These are phyloP conservation scores for Keiferia lycopersicella DNA, from an alignment of 2,888 invertebrate species.

Conservation along the genomic window DNA sequence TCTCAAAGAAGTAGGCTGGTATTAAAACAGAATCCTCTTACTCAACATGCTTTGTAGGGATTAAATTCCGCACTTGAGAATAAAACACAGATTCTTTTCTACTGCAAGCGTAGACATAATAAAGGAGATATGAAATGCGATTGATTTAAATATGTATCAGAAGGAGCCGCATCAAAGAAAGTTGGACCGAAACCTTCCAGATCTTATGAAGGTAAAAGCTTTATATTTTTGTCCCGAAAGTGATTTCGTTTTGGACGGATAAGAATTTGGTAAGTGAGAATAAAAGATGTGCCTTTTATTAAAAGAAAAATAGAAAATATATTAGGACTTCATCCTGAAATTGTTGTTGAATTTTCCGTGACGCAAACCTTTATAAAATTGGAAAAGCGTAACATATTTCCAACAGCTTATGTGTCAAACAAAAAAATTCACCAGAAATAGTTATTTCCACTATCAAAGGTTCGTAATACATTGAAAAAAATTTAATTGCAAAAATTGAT, in stretches of 20 bases:
- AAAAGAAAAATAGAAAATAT: background rate
- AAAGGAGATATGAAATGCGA: slow-evolving; percentile 35
- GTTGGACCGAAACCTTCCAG: slow-evolving; percentile 35
- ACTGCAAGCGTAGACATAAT: slow-evolving; percentile 32
- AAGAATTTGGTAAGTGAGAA: background rate
- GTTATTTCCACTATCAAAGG: slow-evolving; percentile 5
- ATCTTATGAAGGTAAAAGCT: slow-evolving; percentile 31
- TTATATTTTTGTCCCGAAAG: slow-evolving; percentile 29
- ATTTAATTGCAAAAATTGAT: background rate
- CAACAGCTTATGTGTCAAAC: no score
- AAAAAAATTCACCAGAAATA: background rate
- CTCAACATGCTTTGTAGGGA: background rate
- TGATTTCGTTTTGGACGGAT: slow-evolving; percentile 28
- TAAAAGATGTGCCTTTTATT: background rate
- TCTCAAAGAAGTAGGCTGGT: no score
- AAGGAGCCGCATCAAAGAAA: slow-evolving; percentile 47
- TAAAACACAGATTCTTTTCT: background rate
- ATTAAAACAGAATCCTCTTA: background rate
- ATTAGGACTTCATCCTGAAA: no score
- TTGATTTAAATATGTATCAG: slow-evolving; percentile 53
- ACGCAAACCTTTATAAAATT: no score
- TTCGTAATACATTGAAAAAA: background rate
- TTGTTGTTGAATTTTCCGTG: no score
- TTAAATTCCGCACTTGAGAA: slow-evolving; percentile 2
- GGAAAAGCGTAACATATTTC: no score